Base-by-base conservation (phyloP, 2,797 vertebrate genomes). In the Alosa sapidissima region DNA sequence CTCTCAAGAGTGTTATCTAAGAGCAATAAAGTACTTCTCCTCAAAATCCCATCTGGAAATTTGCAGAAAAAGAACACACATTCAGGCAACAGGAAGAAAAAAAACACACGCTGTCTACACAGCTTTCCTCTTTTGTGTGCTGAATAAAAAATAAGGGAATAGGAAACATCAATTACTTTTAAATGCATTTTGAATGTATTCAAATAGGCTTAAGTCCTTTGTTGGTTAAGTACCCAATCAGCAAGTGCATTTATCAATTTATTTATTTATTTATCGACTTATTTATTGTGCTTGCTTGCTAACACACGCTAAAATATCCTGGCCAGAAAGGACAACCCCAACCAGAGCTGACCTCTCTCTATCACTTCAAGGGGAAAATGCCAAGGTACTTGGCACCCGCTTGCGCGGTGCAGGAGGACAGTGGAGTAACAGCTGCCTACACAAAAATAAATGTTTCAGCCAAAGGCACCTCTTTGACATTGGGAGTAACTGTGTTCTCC, bases 371-470 rank as follows among this genome's bases (percentile, higher is more conserved):
- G 84, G 45, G 84, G 33, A 14, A 10, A 41, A 84, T 88, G 90
- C 90, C 91, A 92, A 89, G 86, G 87, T 84, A 86, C 81, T 86
- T 87, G 86, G 85, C 88, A 89, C 88, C 33, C 13, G 41, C 2
- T 72, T 86, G 86, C 87, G 81, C 90, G 52, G 52, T 36, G 62
- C 14, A 4, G 36, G 68, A 75, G 33, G 36, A 75, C 68, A 41
- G 68, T 5, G 68, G 36, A 82, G 85, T 88, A 93, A 91, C 90
- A 94, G 91, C 92, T 93, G 91, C 89, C 78, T 85, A 88, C 90
- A 87, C 89, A 88, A 90, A 92, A 91, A 92, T 84, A 92, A 93
- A 92, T 89, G 89, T 90, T 86, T 85, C 89, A 87, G 89, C 88
- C 82, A 88, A 91, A 90, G 87, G 88, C 89, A 87, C 60, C 21